Percentiles rank a stretch among this genome's conserved stretches.
phyloP scores from a whole-genome alignment of 1,140 invertebrate genomes.

The Colletes latitarsis region DNA sequence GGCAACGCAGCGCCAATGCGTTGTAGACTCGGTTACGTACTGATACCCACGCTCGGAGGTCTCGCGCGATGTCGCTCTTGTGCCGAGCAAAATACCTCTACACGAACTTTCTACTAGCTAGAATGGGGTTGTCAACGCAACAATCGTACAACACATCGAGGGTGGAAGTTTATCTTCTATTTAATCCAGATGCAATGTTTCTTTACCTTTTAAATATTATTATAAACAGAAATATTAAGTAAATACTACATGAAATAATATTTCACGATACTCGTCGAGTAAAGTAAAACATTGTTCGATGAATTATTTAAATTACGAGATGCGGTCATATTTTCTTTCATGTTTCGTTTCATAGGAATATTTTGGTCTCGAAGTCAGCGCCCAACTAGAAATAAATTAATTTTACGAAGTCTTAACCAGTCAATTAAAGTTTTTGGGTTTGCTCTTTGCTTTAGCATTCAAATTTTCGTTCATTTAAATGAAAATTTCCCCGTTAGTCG shows the following conservation, averaged over 20 bases:
- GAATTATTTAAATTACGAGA: background rate
- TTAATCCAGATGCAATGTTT: background rate
- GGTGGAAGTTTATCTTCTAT: slow-evolving; percentile 38
- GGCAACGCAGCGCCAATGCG: slow-evolving; percentile 78
- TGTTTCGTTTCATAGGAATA: background rate
- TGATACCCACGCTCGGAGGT: slow-evolving; percentile 81
- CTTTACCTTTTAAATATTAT: no score
- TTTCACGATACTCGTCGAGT: background rate
- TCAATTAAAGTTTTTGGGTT: background rate
- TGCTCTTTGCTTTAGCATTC: background rate
- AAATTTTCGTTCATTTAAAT: background rate
- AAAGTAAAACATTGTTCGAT: background rate
- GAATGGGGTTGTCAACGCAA: slow-evolving; percentile 75
- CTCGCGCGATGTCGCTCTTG: slow-evolving; percentile 66
- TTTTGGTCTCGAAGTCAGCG: background rate
- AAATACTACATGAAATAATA: slow-evolving; percentile 3
- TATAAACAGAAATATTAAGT: background rate
- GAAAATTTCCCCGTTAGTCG: background rate
- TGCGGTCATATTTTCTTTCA: no score
- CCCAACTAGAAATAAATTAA: background rate
- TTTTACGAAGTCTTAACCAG: background rate
- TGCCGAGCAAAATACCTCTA: slow-evolving; percentile 70
- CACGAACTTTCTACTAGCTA: slow-evolving; percentile 79
- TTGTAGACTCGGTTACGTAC: slow-evolving; percentile 81
- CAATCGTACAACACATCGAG: slow-evolving; percentile 39